Base-by-base conservation (phyloP, 2,113 vertebrate species). In the Neoarius graeffei region DNA sequence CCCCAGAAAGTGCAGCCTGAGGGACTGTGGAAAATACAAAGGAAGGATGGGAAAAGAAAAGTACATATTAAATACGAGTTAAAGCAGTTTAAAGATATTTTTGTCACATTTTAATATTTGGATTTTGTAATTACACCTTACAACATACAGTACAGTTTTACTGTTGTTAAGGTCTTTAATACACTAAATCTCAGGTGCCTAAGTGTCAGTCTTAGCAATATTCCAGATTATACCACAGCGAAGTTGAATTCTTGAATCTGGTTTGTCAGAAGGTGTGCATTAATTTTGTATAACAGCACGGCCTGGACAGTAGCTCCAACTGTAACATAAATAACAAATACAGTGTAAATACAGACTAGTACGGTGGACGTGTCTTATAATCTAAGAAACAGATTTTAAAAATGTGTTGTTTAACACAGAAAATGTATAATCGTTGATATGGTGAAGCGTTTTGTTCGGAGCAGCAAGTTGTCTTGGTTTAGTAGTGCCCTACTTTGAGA, bases 1-100 rank as follows among this genome's bases (percentile, higher is more conserved):
- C 96, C 97, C 97, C 97, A 97, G 92, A 97, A 97, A 4, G 97
- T 97, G 91, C 97, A 97, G 90, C 97, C 97, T 85, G 97, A 97
- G 86, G 97, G 97, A 94, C 96, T 97, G 93, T 25, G 56, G 15
- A 17, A 20, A 57, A 85, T 5, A 92, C 80, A 90, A 52, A 91
- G 67, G 83, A 25, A 85, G 25, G 50, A 67, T 14, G 83, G 15
- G 13, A 85, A 15, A 48, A 83, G 59, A 82, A 52, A 42, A 60
- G 73, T 25, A 71, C n/a, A 7, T 1, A 42, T 62, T 25, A 54
- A 5, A 74, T 85, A 35, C n/a, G 7, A 50, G 48, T 48, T n/a
- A 30, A 60, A 52, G 4, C 17, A 42, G 42, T 48, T 74, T 23
- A 69, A 30, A 15, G 10, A 9, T 42, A 25, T 23, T 7, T 7